Conservation (phyloP, 2,797 vertebrate genomes). For the Pseudochirops corinnae region DNA sequence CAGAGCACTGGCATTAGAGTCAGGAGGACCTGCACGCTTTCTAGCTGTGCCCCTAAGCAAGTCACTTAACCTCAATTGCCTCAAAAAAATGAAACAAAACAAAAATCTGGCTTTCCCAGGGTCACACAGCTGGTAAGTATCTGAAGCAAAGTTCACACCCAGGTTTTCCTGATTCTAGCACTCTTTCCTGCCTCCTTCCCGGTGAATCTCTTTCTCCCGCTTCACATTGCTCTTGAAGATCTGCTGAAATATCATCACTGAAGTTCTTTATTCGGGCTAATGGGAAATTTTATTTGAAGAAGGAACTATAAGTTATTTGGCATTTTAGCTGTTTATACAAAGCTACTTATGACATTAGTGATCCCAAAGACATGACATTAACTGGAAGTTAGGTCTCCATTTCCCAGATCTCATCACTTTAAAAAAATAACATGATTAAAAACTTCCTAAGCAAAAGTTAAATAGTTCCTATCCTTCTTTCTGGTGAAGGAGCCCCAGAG, state of each 20-base stretch:
- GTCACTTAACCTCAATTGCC: neutral
- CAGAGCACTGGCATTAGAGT: neutral
- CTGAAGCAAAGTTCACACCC: neutral
- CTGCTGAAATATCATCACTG: neutral
- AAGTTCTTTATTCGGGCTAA: neutral
- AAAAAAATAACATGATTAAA: neutral
- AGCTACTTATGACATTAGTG: neutral
- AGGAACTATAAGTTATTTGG: neutral
- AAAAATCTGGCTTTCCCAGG: neutral
- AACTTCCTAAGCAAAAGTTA: neutral
- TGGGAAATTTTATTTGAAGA: neutral
- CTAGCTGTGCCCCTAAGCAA: neutral
- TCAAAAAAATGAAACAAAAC: neutral
- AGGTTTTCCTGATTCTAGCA: neutral
- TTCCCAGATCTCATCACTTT: neutral
- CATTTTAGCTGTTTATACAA: neutral
- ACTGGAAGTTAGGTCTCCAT: neutral
- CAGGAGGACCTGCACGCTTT: neutral
- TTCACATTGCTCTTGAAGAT: neutral
- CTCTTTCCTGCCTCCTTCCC: neutral
- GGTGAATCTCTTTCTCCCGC: no score
- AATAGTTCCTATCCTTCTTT: neutral
- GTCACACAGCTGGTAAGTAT: neutral
- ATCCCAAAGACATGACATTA: neutral
- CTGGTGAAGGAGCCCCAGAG: neutral